Base-by-base conservation (phyloP, 1,140 invertebrate species). In the Ruditapes philippinarum region DNA sequence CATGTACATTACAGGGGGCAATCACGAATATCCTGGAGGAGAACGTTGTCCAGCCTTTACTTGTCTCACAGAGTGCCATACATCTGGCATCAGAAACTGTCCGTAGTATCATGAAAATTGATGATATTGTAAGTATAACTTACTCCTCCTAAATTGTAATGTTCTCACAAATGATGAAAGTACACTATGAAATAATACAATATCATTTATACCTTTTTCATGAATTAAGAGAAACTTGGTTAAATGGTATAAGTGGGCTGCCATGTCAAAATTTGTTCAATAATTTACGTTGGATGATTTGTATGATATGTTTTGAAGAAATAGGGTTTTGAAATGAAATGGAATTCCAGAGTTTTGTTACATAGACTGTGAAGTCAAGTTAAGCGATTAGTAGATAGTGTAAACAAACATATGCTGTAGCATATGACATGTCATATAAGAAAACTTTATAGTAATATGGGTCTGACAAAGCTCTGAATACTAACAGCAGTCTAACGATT, bases 11-110 rank as follows among this genome's bases (percentile, higher is more conserved):
- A 38, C 90, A 97, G 96, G 99, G 99, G 73, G 97, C 97, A 84
- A 99, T 99, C 89, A 99, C 99, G 7, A 98, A 99, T 96, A 99
- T 99, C 95, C 96, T 98, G 28, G 98, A 99, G 85, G 99, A 99
- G 96, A 98, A 99, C 96, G 99, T 99, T 68, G 97, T 99, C 57
- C 99, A 99, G 96, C 99, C 99, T 14, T 96, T 99, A 88, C 97
- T 99, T 91, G 99, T 99, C 25, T 98, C 98, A 31, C 97, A 97
- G 11, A 99, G 98, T 93, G 98, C 99, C 33, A 98, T 99, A 85
- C 98, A 97, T 82, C 97, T 99, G 88, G 98, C 99, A 90, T 98
- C 99, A 0, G 99, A 99, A 97, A 99, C 99, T 80, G 98, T 99
- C 80, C 97, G 99, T 82, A 98, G 98, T 91, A 99, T 99, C 96